Evolutionary conservation across 2,888 invertebrate species (phyloP).

Genomic region (Notodonta dromedarius): DNA sequence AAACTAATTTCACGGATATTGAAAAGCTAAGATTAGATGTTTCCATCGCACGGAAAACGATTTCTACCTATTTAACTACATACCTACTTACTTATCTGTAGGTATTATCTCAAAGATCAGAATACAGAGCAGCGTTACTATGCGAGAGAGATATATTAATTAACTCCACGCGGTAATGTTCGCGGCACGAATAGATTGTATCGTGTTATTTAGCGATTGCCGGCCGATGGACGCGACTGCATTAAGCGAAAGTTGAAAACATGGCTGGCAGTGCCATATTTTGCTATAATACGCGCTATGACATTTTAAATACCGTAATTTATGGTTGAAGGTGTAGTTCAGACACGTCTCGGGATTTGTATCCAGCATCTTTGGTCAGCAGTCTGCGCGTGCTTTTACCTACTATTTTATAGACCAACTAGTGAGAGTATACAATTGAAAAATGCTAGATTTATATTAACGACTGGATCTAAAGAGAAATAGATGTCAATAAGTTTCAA

Average conservation of each 20-base stretch:
- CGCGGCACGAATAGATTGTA: constrained; percentile 32
- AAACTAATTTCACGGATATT: background rate
- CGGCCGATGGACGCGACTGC: constrained; percentile 25
- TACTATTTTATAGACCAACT: too few species aligned
- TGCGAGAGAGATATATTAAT: constrained; percentile 13
- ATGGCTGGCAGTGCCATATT: background rate
- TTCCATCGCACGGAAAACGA: background rate
- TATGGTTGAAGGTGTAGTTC: too few species aligned
- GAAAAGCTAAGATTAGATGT: background rate
- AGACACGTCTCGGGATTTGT: too few species aligned
- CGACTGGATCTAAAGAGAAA: background rate
- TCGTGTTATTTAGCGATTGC: constrained; percentile 32
- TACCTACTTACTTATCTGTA: background rate
- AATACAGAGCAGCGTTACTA: constrained; percentile 33
- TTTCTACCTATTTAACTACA: background rate
- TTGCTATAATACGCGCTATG: background rate
- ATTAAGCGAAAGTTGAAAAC: constrained; percentile 41
- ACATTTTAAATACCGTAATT: too few species aligned
- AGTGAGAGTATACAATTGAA: too few species aligned
- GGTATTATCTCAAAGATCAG: constrained; percentile 25
- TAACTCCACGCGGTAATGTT: constrained; percentile 31
- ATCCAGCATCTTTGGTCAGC: too few species aligned
- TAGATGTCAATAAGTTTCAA: background rate
- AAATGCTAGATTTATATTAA: too few species aligned
- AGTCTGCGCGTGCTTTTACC: too few species aligned